phyloP scores from a whole-genome alignment of 2,797 vertebrate genomes.

The Brachymystax lenok region DNA sequence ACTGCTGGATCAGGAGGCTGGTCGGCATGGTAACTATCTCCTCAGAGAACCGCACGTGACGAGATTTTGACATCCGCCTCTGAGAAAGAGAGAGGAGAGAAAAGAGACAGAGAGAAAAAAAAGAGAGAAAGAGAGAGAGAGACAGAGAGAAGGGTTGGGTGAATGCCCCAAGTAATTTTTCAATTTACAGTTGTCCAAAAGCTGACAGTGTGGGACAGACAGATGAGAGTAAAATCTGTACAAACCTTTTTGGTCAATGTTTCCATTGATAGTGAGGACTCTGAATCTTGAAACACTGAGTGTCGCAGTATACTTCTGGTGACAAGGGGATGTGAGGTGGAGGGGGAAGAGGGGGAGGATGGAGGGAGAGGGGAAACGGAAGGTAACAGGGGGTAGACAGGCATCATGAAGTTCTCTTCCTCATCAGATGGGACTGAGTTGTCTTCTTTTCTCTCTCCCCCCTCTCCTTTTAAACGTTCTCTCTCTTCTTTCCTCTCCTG shows the following conservation, averaged over 20 bases:
- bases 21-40: slow-evolving; percentile 57
- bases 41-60: slow-evolving; percentile 71
- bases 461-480: slow-evolving; percentile 8
- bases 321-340: slow-evolving; percentile 16
- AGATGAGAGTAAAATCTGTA: not conserved
- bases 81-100: slow-evolving; percentile 32
- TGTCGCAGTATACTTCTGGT: slow-evolving; percentile 64
- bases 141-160: not conserved
- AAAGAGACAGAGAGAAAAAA: not conserved
- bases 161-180: not conserved
- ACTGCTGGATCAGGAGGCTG: slow-evolving; percentile 45
- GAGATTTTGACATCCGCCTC: slow-evolving; percentile 71
- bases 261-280: slow-evolving; percentile 70
- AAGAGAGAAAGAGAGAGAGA: not conserved
- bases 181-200: not conserved
- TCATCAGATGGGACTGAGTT: not conserved
- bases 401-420: slow-evolving; percentile 18
- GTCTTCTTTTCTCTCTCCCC: slow-evolving; percentile 19
- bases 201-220: not conserved
- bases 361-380: slow-evolving; percentile 28
- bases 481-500: slow-evolving; percentile 17
- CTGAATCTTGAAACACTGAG: slow-evolving; percentile 64
- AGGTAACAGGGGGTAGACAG: slow-evolving; percentile 15
- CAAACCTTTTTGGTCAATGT: slow-evolving; percentile 72
- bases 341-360: slow-evolving; percentile 15